These are phyloP conservation scores for Bombyx mandarina DNA, from an alignment of 1,140 invertebrate species.

Conservation along the genomic window DNA sequence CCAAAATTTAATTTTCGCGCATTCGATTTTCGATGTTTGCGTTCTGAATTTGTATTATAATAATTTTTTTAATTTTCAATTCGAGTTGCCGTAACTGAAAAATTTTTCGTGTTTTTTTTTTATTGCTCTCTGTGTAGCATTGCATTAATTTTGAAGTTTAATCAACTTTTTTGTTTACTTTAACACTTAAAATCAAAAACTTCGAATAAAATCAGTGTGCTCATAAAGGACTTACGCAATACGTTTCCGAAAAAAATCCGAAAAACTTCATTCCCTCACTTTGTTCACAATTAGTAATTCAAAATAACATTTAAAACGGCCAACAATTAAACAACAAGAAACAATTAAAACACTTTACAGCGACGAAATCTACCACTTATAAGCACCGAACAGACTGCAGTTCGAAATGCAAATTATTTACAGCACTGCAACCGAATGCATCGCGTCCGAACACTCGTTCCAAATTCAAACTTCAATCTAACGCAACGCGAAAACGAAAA, in stretches of 20 bases:
- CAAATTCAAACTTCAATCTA: conserved; percentile 6
- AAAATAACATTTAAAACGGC: conserved; percentile 22
- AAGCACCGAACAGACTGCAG: conserved; percentile 47
- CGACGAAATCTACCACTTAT: conserved; percentile 59
- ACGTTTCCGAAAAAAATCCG: conserved; percentile 9
- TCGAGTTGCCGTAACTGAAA: background rate
- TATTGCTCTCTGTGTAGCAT: background rate
- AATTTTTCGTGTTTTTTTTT: background rate
- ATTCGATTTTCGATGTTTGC: background rate
- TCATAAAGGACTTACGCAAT: conserved; percentile 11
- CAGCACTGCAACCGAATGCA: conserved; percentile 46
- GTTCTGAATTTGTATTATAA: background rate
- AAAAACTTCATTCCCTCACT: conserved; percentile 21
- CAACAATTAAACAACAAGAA: conserved; percentile 35
- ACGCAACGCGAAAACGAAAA: conserved; percentile 12
- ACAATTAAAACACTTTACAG: conserved; percentile 50
- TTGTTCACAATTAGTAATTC: conserved; percentile 10
- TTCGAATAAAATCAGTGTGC: background rate
- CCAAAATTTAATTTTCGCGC: background rate
- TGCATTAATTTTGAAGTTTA: background rate
- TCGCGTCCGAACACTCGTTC: conserved; percentile 9
- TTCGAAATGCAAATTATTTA: conserved; percentile 62
- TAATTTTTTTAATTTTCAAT: background rate
- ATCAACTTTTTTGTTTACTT: background rate
- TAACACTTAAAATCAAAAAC: background rate